A percentile compares a stretch with the other conserved stretches of the same genome.
phyloP scores from a whole-genome alignment of 2,113 vertebrate species.

The Pseudopipra pipra region DNA sequence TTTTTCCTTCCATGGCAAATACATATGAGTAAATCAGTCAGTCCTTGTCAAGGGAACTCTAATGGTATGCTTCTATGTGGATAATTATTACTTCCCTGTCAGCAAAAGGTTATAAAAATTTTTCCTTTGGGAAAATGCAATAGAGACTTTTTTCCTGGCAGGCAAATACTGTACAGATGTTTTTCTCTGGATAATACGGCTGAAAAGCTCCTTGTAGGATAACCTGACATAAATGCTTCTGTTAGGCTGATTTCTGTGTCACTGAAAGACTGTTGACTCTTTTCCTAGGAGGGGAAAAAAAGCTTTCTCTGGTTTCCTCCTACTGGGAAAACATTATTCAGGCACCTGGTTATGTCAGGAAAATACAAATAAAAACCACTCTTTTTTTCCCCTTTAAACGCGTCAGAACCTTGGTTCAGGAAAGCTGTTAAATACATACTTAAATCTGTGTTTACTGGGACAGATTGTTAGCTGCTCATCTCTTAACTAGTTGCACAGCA shows the following conservation, averaged over 20 bases:
- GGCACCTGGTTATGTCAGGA: background rate
- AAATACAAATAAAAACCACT: background rate
- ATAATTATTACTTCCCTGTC: constrained; percentile 67
- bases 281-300: constrained; percentile 7
- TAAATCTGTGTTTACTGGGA: background rate
- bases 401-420: background rate
- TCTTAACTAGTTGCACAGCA: background rate
- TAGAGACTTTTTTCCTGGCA: constrained; percentile 22
- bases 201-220: constrained; percentile 52
- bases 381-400: background rate
- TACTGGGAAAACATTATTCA: constrained; percentile 6
- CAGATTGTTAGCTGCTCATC: background rate
- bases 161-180: constrained; percentile 61
- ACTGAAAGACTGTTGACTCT: constrained; percentile 17
- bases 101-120: constrained; percentile 64
- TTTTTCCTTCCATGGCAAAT: constrained; percentile 7
- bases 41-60: constrained; percentile 45
- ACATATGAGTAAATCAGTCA: background rate
- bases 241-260: constrained; percentile 10
- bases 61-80: constrained; percentile 49
- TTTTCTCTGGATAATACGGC: constrained; percentile 31
- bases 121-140: constrained; percentile 59
- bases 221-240: constrained; percentile 47
- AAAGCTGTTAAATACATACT: background rate
- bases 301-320: background rate